These are phyloP conservation scores for Papilio polyxenes DNA, from an alignment of 1,140 invertebrate genomes.

Conservation along the genomic window DNA sequence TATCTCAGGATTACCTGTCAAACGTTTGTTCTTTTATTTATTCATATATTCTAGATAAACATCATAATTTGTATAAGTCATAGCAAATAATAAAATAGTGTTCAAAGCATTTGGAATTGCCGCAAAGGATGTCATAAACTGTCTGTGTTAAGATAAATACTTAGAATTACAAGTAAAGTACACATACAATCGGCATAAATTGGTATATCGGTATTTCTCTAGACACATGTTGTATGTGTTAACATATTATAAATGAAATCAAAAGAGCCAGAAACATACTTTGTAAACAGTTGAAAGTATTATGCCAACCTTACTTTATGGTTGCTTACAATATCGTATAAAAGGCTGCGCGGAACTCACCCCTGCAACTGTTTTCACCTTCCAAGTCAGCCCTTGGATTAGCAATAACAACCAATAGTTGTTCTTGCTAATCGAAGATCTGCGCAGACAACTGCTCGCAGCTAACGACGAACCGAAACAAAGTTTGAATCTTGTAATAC, in stretches of 20 bases:
- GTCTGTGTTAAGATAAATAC: not conserved
- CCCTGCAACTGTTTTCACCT: too few relatives aligned
- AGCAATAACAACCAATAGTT: too few relatives aligned
- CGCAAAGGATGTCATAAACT: not conserved
- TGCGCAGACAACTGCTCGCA: too few relatives aligned
- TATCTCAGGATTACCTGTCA: not conserved
- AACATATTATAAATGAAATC: not conserved
- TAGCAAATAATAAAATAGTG: not conserved
- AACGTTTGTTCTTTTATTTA: not conserved
- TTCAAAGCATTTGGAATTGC: constrained; percentile 8
- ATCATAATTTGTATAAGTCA: not conserved
- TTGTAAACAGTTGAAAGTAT: not conserved
- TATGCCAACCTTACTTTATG: too few relatives aligned
- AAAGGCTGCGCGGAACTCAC: too few relatives aligned
- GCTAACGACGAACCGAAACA: too few relatives aligned
- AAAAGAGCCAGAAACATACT: not conserved
- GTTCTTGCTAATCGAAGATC: too few relatives aligned
- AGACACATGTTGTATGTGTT: not conserved
- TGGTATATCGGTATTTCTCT: not conserved
- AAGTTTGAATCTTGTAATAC: too few relatives aligned
- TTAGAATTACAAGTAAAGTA: not conserved
- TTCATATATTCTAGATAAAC: not conserved
- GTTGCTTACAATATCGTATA: too few relatives aligned
- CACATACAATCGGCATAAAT: not conserved
- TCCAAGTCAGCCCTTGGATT: too few relatives aligned